phyloP scores from a whole-genome alignment of 2,797 vertebrate genomes.

The Sebastes matsubarae region DNA sequence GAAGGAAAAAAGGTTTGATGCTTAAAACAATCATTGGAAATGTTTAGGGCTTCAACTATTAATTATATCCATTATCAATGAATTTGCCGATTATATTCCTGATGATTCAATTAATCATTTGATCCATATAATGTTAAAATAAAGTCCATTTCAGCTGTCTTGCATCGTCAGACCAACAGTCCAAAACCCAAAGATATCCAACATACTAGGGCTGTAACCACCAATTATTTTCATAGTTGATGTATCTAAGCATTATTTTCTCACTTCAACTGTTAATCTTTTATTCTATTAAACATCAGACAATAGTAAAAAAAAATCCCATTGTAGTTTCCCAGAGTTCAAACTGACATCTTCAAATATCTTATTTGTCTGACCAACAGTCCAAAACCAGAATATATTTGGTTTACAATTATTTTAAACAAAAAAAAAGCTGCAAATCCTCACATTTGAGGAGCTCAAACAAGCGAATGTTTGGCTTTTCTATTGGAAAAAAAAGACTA shows the following conservation, averaged over 20 bases:
- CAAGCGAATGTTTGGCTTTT: neutral
- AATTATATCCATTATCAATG: neutral
- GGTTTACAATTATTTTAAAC: neutral
- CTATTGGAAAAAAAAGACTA: neutral
- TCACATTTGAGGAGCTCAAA: neutral
- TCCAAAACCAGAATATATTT: neutral
- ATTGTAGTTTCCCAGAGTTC: neutral
- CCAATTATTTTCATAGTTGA: neutral
- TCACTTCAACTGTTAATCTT: rapidly evolving
- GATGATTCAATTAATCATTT: neutral
- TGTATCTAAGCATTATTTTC: neutral
- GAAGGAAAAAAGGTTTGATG: neutral
- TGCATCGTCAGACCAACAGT: neutral
- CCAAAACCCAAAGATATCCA: neutral
- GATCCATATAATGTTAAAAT: neutral
- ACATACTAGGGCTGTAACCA: neutral
- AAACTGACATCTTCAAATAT: neutral
- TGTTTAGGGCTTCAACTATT: neutral
- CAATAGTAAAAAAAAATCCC: neutral
- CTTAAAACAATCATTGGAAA: neutral
- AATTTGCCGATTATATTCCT: neutral
- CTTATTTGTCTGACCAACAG: neutral
- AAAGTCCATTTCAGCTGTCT: neutral
- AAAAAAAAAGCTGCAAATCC: neutral
- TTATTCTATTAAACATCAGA: neutral